Base-by-base conservation (phyloP, 2,113 vertebrate species). In the Rhizomys pruinosus region DNA sequence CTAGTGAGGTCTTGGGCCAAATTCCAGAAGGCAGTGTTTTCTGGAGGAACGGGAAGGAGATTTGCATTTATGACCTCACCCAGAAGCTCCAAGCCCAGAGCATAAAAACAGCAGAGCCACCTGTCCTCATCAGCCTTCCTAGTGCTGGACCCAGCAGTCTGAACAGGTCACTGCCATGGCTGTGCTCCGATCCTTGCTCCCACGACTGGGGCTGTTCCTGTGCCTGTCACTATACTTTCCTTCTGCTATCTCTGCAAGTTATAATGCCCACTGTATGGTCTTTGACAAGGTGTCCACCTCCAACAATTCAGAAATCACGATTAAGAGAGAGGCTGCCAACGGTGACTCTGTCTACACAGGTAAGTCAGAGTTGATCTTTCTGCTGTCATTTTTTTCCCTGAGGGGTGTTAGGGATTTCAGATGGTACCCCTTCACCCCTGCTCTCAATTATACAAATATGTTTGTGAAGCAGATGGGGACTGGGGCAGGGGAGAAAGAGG, bases 61-160 rank as follows among this genome's bases (percentile, higher is more conserved):
- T 85, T 94, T 97, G 94, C 90, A 52, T 1, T 11, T 68, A 15
- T 95, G 96, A 98, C 97, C 87, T 96, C 96, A 95, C 92, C 84
- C 82, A 88, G 79, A 61, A 85, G 90, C 64, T 92, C 87, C 94
- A 44, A n/a, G 55, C 29, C 0, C 2, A 42, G 93, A 96, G 97
- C 91, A 96, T 97, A 84, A 66, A 87, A 97, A 90, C 90, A 93
- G 90, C 71, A 91, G 89, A 71, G 93, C 77, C 81, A 20, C 76
- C 73, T 23, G 0, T 2, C 0, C 5, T 59, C 1, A 15, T 63
- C 32, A 44, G 34, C 66, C 39, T 87, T 0, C 9, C 71, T 82
- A 89, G 47, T 7, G 39, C 63, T 66, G 34, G 97, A 61, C 10
- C 39, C 66, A 64, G 81, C 80, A 16, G 1, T 0, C 82, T 72